A percentile compares a stretch with the other conserved stretches of the same genome.
Evolutionary conservation across 1,140 invertebrate species (phyloP).

Genomic region (Aphidius gifuensis): DNA sequence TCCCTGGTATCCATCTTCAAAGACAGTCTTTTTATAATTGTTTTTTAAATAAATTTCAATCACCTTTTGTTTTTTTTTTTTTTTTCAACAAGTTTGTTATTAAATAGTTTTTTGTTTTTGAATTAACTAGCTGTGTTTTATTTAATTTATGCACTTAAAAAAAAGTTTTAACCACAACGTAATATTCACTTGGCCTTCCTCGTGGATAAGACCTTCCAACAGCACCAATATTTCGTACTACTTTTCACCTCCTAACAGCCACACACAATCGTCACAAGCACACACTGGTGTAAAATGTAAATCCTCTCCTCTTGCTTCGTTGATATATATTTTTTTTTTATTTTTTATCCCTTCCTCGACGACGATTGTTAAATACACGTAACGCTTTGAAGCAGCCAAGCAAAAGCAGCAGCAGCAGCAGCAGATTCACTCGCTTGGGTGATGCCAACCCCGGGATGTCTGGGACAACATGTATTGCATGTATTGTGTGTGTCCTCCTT

Average conservation of each 20-base stretch:
- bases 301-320: constrained; percentile 3
- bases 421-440: too few species aligned
- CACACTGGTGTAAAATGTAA: constrained; percentile 2
- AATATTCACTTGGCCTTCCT: constrained; percentile 9
- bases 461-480: too few species aligned
- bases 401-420: too few species aligned
- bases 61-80: constrained; percentile 6
- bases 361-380: not conserved
- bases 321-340: not conserved
- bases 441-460: too few species aligned
- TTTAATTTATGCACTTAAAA: constrained; percentile 2
- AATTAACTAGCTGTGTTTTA: constrained; percentile 1
- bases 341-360: not conserved
- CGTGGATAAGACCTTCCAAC: constrained; percentile 2
- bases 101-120: too few species aligned
- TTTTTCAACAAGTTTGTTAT: not conserved
- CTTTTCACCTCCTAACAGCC: constrained; percentile 1
- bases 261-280: constrained; percentile 3
- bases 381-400: too few species aligned
- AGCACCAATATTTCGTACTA: too few species aligned
- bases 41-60: not conserved
- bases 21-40: not conserved
- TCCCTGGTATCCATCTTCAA: constrained; percentile 42
- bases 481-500: too few species aligned
- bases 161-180: not conserved